Base-by-base conservation (phyloP, 1,140 invertebrate genomes). In the Bicyclus anynana region DNA sequence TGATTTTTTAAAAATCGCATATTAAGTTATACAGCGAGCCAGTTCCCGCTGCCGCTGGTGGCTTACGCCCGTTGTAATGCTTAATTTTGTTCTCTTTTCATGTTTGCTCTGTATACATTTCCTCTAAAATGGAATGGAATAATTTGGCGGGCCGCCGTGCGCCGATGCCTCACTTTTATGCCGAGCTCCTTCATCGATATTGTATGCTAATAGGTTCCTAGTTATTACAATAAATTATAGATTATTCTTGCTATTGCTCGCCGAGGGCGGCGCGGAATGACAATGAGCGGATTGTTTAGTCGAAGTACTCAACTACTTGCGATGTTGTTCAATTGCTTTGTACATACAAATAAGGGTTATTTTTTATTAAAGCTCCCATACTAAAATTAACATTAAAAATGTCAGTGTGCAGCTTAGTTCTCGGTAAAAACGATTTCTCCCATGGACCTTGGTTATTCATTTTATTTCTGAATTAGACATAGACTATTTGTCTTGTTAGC, bases 1-100 rank as follows among this genome's bases (percentile, higher is more conserved):
- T n/a, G n/a, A n/a, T n/a, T n/a, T n/a, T n/a, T n/a, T n/a, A n/a
- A n/a, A n/a, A n/a, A n/a, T n/a, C n/a, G n/a, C n/a, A n/a, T n/a
- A n/a, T n/a, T n/a, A n/a, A n/a, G n/a, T n/a, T n/a, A n/a, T n/a
- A n/a, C n/a, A n/a, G n/a, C n/a, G n/a, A n/a, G n/a, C n/a, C n/a
- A 23, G 6, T 37, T 20, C 7, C 29, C 72, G 77, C 73, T 23
- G 0, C 18, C 69, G 67, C 69, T 52, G 37, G 23, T 67, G 23
- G 0, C 67, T 74, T 63, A 57, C 26, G 46, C 53, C 35, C 47
- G 21, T 56, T 49, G 62, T 77, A 78, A 80, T 72, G 72, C 75
- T 79, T 81, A 80, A 85, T 83, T 85, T 83, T 74, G 73, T 80
- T 83, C 80, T 80, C 77, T 84, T 84, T 84, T 81, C 77, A 83